These are phyloP conservation scores for Cataglyphis altisquamis DNA, from an alignment of 2,888 invertebrate species.

Conservation along the genomic window DNA sequence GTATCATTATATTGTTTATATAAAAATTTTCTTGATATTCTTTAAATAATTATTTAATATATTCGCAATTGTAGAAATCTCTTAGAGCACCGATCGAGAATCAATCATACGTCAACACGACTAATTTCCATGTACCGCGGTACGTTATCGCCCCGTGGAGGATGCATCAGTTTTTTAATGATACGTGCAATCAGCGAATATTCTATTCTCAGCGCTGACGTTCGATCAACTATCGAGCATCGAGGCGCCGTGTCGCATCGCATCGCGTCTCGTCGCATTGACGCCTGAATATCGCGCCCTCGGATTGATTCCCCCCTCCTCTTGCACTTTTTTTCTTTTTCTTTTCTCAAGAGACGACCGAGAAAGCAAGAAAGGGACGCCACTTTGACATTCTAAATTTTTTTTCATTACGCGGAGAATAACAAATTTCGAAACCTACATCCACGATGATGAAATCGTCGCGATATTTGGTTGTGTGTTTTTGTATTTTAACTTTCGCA, in stretches of 20 bases:
- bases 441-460: not conserved
- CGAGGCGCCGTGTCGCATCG: slow-evolving; percentile 33
- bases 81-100: slow-evolving; percentile 40
- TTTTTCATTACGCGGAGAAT: not conserved
- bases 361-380: not conserved
- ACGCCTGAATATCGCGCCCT: slow-evolving; percentile 76
- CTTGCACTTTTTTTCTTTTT: not conserved
- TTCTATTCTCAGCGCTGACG: slow-evolving; percentile 84
- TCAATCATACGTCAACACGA: slow-evolving; percentile 41
- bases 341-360: slow-evolving; percentile 2
- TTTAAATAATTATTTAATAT: not conserved
- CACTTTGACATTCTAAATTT: slow-evolving; percentile 1
- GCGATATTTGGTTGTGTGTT: not conserved
- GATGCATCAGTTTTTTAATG: slow-evolving; percentile 73
- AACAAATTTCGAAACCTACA: not conserved
- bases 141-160: slow-evolving; percentile 60
- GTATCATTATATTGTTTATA: not conserved
- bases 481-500: not conserved
- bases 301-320: slow-evolving; percentile 55
- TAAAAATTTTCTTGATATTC: not conserved
- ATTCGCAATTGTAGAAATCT: not conserved
- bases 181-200: slow-evolving; percentile 74
- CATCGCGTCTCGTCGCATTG: slow-evolving; percentile 45
- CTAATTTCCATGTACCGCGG: slow-evolving; percentile 42
- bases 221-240: slow-evolving; percentile 69